phyloP scores from a whole-genome alignment of 2,797 vertebrate genomes.

The Acanthornis magna region DNA sequence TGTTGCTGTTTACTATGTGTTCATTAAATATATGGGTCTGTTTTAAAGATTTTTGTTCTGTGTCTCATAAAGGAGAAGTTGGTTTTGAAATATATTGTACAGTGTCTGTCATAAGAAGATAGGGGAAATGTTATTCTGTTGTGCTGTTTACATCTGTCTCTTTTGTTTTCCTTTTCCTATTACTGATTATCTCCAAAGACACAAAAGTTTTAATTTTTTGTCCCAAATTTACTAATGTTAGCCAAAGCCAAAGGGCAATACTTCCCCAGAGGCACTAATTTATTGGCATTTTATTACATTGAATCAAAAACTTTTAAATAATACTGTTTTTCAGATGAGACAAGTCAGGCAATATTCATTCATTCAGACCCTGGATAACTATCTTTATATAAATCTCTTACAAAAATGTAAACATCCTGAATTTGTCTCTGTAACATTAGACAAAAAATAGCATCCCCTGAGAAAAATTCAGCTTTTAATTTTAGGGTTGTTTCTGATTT shows the following conservation, averaged over 20 bases:
- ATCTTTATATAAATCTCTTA: not conserved
- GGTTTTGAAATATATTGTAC: slow-evolving; percentile 2
- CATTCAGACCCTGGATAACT: not conserved
- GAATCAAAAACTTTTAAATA: not conserved
- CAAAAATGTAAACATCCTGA: not conserved
- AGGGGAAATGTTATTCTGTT: not conserved
- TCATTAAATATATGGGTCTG: slow-evolving; percentile 16
- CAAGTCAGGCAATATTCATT: not conserved
- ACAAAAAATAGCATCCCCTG: not conserved
- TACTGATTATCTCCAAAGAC: not conserved
- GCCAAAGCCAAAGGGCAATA: not conserved
- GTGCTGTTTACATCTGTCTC: slow-evolving; percentile 21
- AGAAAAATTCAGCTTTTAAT: not conserved
- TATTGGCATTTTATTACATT: not conserved
- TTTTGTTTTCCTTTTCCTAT: not conserved
- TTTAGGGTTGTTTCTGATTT: not conserved
- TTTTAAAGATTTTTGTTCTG: slow-evolving; percentile 32
- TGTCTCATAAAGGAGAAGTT: slow-evolving; percentile 26
- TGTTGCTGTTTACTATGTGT: slow-evolving; percentile 22
- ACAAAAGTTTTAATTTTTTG: not conserved
- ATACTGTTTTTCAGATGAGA: not conserved
- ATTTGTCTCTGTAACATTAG: not conserved
- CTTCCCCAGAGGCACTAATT: not conserved
- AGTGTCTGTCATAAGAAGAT: not conserved
- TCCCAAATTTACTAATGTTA: not conserved